Evolutionary conservation across 2,888 invertebrate species (phyloP).

Genomic region (Rhodophaea formosa): DNA sequence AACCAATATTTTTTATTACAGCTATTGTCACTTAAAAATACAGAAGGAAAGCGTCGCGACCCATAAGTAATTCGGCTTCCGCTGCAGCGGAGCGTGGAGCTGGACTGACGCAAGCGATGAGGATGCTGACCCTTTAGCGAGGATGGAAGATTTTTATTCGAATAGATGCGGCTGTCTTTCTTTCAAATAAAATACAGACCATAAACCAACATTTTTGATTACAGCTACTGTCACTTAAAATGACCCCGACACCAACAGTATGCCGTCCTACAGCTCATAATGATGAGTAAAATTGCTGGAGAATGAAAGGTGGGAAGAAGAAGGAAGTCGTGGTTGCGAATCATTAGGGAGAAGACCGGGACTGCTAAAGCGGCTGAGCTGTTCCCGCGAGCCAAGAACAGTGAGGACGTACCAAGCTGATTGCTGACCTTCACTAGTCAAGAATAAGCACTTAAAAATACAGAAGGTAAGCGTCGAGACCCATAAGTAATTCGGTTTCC

Average conservation of each 20-base stretch:
- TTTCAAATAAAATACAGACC: slow-evolving; percentile 35
- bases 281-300: no score
- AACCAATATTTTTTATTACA: slow-evolving; percentile 36
- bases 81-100: slow-evolving; percentile 26
- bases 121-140: neutral
- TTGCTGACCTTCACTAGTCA: no score
- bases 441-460: slow-evolving; percentile 34
- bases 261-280: no score
- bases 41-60: slow-evolving; percentile 25
- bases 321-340: no score
- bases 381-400: no score
- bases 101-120: slow-evolving; percentile 12
- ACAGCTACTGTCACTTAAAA: slow-evolving; percentile 30
- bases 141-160: neutral
- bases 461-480: slow-evolving; percentile 25
- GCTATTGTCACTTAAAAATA: slow-evolving; percentile 31
- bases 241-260: no score
- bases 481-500: slow-evolving; percentile 36
- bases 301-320: no score
- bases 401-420: no score
- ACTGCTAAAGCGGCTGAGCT: no score
- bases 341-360: no score
- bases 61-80: slow-evolving; percentile 36
- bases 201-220: slow-evolving; percentile 39
- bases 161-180: neutral